Evolutionary conservation across 30 jellyfish, hydroid and myxozoan genomes (phyloP).

Genomic region (Turritopsis rubra): DNA sequence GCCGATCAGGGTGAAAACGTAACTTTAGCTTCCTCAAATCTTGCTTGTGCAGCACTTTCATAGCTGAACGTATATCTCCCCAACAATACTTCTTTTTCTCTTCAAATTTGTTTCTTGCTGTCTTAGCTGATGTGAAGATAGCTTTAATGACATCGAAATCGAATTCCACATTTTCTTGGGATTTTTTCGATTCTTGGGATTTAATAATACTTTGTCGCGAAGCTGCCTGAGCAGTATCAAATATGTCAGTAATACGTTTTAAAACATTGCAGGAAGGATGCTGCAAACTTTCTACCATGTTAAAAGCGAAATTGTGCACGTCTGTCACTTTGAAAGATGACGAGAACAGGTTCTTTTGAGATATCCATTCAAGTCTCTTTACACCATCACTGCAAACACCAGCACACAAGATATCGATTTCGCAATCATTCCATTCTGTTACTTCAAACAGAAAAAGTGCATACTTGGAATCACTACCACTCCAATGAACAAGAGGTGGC

Average conservation of each 20-base stretch:
- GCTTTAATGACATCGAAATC: not conserved
- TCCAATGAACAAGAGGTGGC: slow-evolving; percentile 15
- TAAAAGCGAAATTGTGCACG: not conserved
- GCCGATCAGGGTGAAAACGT: slow-evolving; percentile 16
- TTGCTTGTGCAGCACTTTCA: not conserved
- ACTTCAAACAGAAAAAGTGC: slow-evolving; percentile 2
- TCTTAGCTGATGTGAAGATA: not conserved
- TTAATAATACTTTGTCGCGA: not conserved
- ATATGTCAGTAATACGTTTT: not conserved
- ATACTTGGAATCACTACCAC: slow-evolving; percentile 7
- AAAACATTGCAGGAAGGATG: slow-evolving; percentile 5
- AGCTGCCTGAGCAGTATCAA: slow-evolving; percentile 12
- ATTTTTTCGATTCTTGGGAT: not conserved
- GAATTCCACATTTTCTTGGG: not conserved
- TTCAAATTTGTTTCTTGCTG: not conserved
- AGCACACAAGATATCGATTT: slow-evolving; percentile 11
- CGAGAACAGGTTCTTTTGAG: not conserved
- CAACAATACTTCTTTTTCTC: not conserved
- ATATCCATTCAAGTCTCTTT: slow-evolving; percentile 10
- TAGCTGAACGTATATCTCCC: not conserved
- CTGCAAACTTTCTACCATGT: not conserved
- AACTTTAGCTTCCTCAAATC: not conserved
- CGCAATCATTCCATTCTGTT: slow-evolving; percentile 12
- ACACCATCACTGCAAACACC: not conserved
- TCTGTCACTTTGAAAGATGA: not conserved